Evolutionary conservation across 2,888 invertebrate species (phyloP), one percentile per base, ranked within the genome.

Genomic region (Cantharis rufa): DNA sequence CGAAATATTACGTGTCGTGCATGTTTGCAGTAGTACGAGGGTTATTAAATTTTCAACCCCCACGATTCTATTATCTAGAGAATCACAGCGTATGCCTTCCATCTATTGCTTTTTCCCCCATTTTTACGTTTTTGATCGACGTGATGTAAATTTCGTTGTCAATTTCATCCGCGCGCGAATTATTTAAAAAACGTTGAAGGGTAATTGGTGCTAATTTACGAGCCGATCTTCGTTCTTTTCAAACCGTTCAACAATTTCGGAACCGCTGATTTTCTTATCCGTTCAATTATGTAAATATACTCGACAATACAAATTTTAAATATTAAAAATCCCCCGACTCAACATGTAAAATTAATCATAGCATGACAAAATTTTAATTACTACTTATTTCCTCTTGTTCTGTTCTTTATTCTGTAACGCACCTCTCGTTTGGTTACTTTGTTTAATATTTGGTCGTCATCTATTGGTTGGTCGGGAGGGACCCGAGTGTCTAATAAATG

Each of bases 1-100:
- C 48, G 48, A 48, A 48, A 48, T 48, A 48, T 48, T 48, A 48
- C 48, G 48, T 48, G 48, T n/a, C 48, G n/a, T n/a, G 48, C 48
- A 48, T 48, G n/a, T 73, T 73, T 69, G 68, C 61, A 68, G 68
- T 73, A 48, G 7, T 48, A n/a, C 48, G 74, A 74, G 64, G 48
- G 61, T 70, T 70, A 74, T 74, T 74, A 70, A 74, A 70, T 74
- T 74, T 70, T 62, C 70, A 32, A 70, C 70, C 63, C 70, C 24
- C 62, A 63, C 70, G 70, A 74, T 74, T 74, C 70, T 74, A 74
- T 74, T 74, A 74, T 74, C 74, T 74, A 48, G 27, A 70, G 70
- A 70, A 66, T 66, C 64, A 66, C n/a, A 66, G 11, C 64, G 64
- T 63, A 32, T 61, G 63, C 64, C 74, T 74, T 69, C 63, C 70